phyloP scores from a whole-genome alignment of 2,888 invertebrate genomes.

The Drosophila histrio region DNA sequence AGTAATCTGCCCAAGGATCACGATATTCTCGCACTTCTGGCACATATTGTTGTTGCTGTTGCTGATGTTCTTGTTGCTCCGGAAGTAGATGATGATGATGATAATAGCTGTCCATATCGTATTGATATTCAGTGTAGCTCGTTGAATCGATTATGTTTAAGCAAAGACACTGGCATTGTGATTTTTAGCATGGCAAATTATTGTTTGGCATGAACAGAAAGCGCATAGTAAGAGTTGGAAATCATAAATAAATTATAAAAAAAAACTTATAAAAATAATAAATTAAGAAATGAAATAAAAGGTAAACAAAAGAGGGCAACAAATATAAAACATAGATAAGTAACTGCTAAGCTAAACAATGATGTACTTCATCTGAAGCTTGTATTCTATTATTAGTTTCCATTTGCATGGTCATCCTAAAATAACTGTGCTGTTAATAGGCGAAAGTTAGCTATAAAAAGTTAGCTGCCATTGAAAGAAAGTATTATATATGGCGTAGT shows the following conservation, averaged over 20 bases:
- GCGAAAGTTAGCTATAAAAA: too few relatives aligned
- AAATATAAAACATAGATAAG: not conserved
- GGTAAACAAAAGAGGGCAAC: slow-evolving; percentile 8
- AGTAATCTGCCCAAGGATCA: slow-evolving; percentile 92
- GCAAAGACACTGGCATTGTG: slow-evolving; percentile 57
- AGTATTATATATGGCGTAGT: too few relatives aligned
- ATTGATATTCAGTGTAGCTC: slow-evolving; percentile 28
- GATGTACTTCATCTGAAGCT: not conserved
- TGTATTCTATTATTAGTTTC: not conserved
- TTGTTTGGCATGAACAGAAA: slow-evolving; percentile 8
- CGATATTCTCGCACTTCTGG: slow-evolving; percentile 78
- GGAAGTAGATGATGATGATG: slow-evolving; percentile 39
- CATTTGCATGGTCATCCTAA: not conserved
- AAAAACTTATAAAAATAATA: slow-evolving; percentile 33
- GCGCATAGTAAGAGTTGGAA: slow-evolving; percentile 37
- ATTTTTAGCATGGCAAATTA: slow-evolving; percentile 18
- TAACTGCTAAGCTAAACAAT: not conserved
- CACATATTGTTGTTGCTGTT: slow-evolving; percentile 55
- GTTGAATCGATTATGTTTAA: slow-evolving; percentile 60
- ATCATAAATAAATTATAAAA: slow-evolving; percentile 33
- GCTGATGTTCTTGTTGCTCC: slow-evolving; percentile 43
- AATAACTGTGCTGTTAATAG: too few relatives aligned
- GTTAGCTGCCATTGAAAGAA: too few relatives aligned
- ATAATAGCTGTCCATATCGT: slow-evolving; percentile 53
- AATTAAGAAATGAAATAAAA: slow-evolving; percentile 18